Conservation (phyloP, 2,113 vertebrate genomes). For the Poeciliopsis occidentalis region DNA sequence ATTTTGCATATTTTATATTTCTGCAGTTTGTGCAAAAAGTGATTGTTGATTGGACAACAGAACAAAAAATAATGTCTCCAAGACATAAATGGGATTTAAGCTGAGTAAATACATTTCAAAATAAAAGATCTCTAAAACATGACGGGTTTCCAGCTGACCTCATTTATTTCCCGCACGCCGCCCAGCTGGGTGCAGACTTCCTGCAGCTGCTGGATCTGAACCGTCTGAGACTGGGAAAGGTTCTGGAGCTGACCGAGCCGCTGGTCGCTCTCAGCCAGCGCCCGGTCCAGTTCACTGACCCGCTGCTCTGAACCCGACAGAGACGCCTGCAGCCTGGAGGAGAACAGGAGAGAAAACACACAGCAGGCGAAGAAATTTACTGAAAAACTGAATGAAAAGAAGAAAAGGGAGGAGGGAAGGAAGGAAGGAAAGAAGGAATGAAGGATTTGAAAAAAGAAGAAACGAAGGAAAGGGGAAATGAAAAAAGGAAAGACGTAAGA, state of each 20-base stretch:
- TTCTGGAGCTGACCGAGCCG: slow-evolving; percentile 58
- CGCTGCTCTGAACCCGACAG: slow-evolving; percentile 61
- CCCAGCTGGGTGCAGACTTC: slow-evolving; percentile 75
- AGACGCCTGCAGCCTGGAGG: slow-evolving; percentile 62
- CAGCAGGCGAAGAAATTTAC: neutral
- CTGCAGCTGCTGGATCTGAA: slow-evolving; percentile 72
- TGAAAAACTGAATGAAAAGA: no score
- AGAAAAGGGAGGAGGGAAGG: no score
- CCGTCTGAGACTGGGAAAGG: slow-evolving; percentile 66
- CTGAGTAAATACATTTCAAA: neutral
- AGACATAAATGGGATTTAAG: neutral
- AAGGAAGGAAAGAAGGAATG: no score
- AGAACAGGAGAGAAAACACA: neutral
- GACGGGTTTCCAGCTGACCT: slow-evolving; percentile 74
- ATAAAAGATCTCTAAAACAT: neutral
- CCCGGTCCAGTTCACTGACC: slow-evolving; percentile 46
- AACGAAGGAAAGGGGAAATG: no score
- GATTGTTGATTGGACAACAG: neutral
- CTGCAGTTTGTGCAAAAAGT: neutral
- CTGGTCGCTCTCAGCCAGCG: slow-evolving; percentile 60
- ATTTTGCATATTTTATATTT: neutral
- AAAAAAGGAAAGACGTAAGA: no score
- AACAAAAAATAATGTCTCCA: no score
- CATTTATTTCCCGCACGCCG: slow-evolving; percentile 79
- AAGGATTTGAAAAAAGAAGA: no score